These are phyloP conservation scores for Calameuta filiformis DNA, from an alignment of 2,888 invertebrate genomes.

Conservation along the genomic window DNA sequence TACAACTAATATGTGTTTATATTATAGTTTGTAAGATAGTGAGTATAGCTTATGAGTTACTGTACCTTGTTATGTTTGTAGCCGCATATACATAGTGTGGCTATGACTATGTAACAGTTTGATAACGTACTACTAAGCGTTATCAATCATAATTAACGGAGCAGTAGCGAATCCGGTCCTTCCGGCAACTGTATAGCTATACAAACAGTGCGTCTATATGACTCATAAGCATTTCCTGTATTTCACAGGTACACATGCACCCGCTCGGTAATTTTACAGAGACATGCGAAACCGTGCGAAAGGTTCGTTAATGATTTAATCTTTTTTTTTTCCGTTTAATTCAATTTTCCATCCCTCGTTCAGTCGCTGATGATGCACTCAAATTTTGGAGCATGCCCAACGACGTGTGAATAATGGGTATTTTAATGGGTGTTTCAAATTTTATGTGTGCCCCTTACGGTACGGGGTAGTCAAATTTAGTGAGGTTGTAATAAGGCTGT, in stretches of 20 bases:
- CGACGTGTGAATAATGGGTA: neutral
- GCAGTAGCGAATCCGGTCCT: neutral
- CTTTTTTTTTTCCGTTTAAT: no score
- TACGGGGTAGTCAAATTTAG: neutral
- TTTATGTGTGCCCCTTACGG: neutral
- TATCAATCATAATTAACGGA: neutral
- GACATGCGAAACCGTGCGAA: neutral
- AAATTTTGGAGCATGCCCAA: neutral
- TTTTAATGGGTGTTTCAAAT: neutral
- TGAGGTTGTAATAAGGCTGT: neutral
- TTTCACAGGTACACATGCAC: neutral
- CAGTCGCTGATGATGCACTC: neutral
- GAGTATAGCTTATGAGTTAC: neutral
- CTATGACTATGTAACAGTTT: neutral
- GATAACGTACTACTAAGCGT: neutral
- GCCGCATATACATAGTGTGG: neutral
- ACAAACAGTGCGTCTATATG: neutral
- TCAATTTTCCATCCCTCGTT: neutral
- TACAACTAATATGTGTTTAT: neutral
- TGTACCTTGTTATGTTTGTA: neutral
- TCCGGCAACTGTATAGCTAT: neutral
- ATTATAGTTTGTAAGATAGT: neutral
- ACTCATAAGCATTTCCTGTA: neutral
- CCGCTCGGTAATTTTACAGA: neutral
- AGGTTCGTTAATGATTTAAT: neutral